Base-by-base conservation (phyloP, 2,113 vertebrate species). In the Ciconia boyciana region DNA sequence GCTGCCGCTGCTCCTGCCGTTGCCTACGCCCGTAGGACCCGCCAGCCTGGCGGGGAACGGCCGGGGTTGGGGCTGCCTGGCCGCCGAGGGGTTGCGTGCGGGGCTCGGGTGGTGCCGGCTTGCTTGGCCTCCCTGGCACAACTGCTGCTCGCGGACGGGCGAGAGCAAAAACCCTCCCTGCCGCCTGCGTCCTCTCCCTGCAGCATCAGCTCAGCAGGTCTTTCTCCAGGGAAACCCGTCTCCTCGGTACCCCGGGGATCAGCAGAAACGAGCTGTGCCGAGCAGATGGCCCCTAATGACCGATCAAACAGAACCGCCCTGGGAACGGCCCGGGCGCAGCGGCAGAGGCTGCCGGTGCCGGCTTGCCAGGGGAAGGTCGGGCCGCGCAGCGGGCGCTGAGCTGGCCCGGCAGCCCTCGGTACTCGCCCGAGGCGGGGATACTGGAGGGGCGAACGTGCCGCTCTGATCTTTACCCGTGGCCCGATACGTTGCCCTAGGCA, bases 371-470 rank as follows among this genome's bases (percentile, higher is more conserved):
- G 69, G 61, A 32, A 39, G 49, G 71, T 28, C 0, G 2, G 54
- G 89, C 65, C 39, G 36, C 2, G 8, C n/a, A 7, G 24, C 2
- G 3, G 46, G n/a, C 1, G 2, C 84, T 43, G 74, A 31, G 77
- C 71, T 31, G 31, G 36, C 49, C 31, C 9, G 1, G 74, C 36
- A 34, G 41, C 85, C 54, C 72, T 22, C 20, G 51, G 51, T 4
- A 10, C 48, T 31, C 0, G 0, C 41, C 49, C 20, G 4, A 16
- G 52, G 58, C 19, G 39, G 24, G 15, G 15, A 5, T 9, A 0
- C 1, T 12, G 18, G 11, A 16, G 29, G 25, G 14, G 3, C 1
- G 11, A 29, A 52, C 0, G 0, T n/a, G 54, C 70, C 4, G 4
- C 74, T 85, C 65, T 5, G 26, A 4, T 49, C 83, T 19, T 49